Evolutionary conservation across 2,113 vertebrate genomes (phyloP), one percentile per base, ranked within the genome.

Genomic region (Takifugu flavidus): DNA sequence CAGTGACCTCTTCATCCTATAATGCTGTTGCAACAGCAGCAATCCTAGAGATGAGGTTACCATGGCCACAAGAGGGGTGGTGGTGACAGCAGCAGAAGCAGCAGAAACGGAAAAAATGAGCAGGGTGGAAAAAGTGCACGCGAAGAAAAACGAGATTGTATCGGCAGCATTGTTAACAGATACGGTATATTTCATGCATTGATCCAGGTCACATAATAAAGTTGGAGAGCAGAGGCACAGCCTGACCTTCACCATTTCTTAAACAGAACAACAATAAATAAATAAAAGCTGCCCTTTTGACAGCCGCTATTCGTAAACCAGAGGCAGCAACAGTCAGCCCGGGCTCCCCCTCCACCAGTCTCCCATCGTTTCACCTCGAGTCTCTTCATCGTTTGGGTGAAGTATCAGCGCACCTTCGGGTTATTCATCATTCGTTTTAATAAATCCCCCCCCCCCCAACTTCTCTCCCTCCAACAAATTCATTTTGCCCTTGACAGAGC

Each of bases 171-270:
- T 89, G 89, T 89, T 89, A 91, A 90, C 83, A 81, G 89, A 90
- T 88, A 89, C 88, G 86, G 34, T 39, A 10, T 39, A 11, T 89
- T 91, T 91, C 83, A 87, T 86, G 87, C 90, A 90, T 90, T 90
- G 89, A 89, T 88, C 86, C 70, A 76, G 67, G 82, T 85, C 78
- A 78, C 89, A 82, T 75, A 87, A 78, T 79, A 53, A 56, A 90
- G 81, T 80, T 78, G 70, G 70, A 65, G 78, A 82, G 78, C 80
- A 84, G 88, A 88, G 60, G 83, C 77, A 86, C 50, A 79, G 65
- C 70, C 86, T 92, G 90, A 92, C 87, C 90, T 92, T 90, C 84
- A 90, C 89, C 88, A 89, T 90, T 87, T 89, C 88, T 87, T 86
- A 90, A 89, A 84, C 81, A 90, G 87, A 83, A 71, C 62, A 75